These are phyloP conservation scores for Zapus hudsonius DNA, from an alignment of 2,113 vertebrate genomes.

Conservation along the genomic window DNA sequence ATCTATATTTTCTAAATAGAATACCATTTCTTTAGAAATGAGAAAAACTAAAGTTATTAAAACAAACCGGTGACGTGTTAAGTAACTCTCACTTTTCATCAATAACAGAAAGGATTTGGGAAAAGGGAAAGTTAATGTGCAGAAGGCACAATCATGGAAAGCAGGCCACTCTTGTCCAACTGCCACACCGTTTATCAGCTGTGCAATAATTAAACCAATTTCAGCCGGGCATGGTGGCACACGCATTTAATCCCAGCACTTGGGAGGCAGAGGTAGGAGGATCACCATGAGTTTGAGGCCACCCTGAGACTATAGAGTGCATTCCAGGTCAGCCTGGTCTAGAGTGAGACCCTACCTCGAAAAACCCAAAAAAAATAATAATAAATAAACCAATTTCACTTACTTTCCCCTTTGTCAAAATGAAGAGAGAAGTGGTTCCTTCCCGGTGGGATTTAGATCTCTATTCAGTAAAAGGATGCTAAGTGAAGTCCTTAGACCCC, in stretches of 20 bases:
- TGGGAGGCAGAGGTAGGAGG: too few species aligned
- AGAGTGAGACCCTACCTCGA: too few species aligned
- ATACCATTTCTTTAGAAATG: neutral
- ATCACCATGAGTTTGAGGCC: too few species aligned
- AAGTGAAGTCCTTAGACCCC: neutral
- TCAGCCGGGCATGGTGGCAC: too few species aligned
- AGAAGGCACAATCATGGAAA: slow-evolving; percentile 20
- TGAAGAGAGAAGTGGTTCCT: neutral
- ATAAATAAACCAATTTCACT: neutral
- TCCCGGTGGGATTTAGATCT: neutral
- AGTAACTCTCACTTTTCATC: neutral
- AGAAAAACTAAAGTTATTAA: neutral
- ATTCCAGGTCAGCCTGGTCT: too few species aligned
- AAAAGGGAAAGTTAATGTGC: neutral
- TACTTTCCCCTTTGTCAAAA: neutral
- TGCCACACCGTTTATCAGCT: neutral
- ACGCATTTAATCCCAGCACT: too few species aligned
- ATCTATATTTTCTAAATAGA: neutral
- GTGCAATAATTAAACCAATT: neutral
- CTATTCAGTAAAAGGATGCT: neutral
- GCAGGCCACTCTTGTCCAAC: neutral
- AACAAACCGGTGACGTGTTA: neutral
- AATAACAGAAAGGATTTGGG: neutral
- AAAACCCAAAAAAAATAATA: too few species aligned
- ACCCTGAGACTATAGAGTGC: too few species aligned